Evolutionary conservation across 2,888 invertebrate genomes (phyloP).

Genomic region (Sarcophaga variegata): DNA sequence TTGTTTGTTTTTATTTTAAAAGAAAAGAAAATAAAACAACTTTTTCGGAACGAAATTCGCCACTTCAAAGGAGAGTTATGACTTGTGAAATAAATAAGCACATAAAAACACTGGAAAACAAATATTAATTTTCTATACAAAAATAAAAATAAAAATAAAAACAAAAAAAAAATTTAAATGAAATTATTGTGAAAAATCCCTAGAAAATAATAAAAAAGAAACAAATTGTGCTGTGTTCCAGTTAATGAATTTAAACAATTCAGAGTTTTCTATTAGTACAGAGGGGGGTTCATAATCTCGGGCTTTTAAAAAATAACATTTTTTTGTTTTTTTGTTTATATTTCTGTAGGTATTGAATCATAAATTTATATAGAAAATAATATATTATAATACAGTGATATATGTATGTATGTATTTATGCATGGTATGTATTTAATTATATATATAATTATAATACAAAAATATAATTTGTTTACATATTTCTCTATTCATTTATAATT

Average conservation of each 20-base stretch:
- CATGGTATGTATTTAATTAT: background rate
- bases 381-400: too few species aligned
- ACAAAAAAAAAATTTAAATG: background rate
- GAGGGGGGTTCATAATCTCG: background rate
- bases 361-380: constrained; percentile 4
- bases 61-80: constrained; percentile 57
- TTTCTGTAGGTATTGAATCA: constrained; percentile 48
- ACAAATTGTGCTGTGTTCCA: constrained; percentile 57
- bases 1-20: background rate
- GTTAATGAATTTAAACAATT: constrained; percentile 67
- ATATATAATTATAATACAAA: constrained; percentile 16
- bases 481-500: constrained; percentile 29
- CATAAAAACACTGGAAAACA: constrained; percentile 22
- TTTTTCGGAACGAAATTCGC: background rate
- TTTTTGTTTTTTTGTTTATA: constrained; percentile 19
- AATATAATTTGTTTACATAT: constrained; percentile 1
- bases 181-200: background rate
- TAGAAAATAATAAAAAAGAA: background rate
- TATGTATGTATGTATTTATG: background rate
- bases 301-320: background rate
- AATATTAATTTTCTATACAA: constrained; percentile 15
- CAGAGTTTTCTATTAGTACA: constrained; percentile 12
- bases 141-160: constrained; percentile 4
- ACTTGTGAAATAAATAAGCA: constrained; percentile 49
- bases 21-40: background rate